These are phyloP conservation scores for Drosophila rufa DNA, from an alignment of 1,140 invertebrate species.

Conservation along the genomic window DNA sequence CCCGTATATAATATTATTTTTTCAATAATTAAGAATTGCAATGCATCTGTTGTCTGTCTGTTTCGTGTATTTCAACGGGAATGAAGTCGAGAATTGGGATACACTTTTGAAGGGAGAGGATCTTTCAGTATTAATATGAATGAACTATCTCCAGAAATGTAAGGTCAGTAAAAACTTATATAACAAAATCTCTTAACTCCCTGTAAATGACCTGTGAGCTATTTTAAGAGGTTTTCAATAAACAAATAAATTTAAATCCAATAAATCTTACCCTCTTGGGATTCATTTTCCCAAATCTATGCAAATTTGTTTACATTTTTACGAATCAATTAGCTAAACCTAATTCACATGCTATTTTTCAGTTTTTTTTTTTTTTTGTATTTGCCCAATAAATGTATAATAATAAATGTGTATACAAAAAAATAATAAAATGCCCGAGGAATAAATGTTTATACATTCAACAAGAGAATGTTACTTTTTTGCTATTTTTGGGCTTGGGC, in stretches of 20 bases:
- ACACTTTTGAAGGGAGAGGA: slow-evolving; percentile 6
- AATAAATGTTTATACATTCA: slow-evolving; percentile 14
- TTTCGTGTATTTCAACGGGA: slow-evolving; percentile 11
- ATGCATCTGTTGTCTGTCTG: slow-evolving; percentile 55
- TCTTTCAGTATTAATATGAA: neutral
- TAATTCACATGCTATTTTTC: slow-evolving; percentile 1
- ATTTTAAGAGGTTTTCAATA: neutral
- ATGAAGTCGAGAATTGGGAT: slow-evolving; percentile 14
- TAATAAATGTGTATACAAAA: slow-evolving; percentile 23
- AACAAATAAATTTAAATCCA: neutral
- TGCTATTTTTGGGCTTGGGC: slow-evolving; percentile 14
- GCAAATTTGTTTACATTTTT: neutral
- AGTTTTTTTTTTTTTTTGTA: no score
- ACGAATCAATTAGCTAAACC: neutral
- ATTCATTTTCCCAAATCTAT: neutral
- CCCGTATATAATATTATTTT: slow-evolving; percentile 47
- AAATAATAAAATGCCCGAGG: slow-evolving; percentile 16
- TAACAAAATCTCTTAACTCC: no score
- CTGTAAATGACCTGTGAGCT: neutral
- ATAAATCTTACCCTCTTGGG: neutral
- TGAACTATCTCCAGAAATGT: no score
- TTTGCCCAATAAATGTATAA: slow-evolving; percentile 20
- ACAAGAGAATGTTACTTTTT: slow-evolving; percentile 7
- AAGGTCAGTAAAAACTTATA: neutral
- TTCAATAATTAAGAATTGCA: slow-evolving; percentile 65